Base-by-base conservation (phyloP, 1,140 invertebrate genomes). In the Rhagoletis zephyria region DNA sequence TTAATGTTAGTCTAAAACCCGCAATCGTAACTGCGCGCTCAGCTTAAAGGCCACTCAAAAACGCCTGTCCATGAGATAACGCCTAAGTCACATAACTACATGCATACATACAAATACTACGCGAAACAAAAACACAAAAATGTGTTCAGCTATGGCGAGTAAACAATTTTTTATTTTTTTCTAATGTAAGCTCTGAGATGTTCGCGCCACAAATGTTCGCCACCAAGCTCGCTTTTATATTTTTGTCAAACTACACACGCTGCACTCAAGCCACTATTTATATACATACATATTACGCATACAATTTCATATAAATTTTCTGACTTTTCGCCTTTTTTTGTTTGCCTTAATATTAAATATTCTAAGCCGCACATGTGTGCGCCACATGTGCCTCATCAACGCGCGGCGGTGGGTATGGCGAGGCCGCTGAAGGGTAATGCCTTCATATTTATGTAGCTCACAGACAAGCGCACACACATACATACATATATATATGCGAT, bases 361-460 rank as follows among this genome's bases (percentile, higher is more conserved):
- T 59, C 74, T 81, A 81, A 81, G n/a, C 51, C 74, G 74, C 74
- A 56, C 48, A 81, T 81, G 74, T 81, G 74, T 9, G 48, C 74
- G 6, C 74, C 74, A 81, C 74, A 81, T 81, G 74, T 56, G 45
- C 10, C 48, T 81, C 74, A 81, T 56, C 74, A 81, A n/a, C 30
- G 30, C 30, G 30, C 30, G 30, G 30, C 16, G 16, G 6, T 81
- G 74, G 74, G 74, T 51, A 56, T 56, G 74, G 74, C 74, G 74
- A 81, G 74, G 48, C 48, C n/a, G 48, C 51, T 56, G 4, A 10
- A 67, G 74, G 74, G 74, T 48, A 59, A 51, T 56, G 48, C 48
- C n/a, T 48, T n/a, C 61, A 12, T 14, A 63, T 4, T 63, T 63
- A 63, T 5, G 6, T 45, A 14, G 14, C 67, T 45, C 64, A 65